Conservation (phyloP, 2,797 vertebrate genomes). For the Anas bahamensis region DNA sequence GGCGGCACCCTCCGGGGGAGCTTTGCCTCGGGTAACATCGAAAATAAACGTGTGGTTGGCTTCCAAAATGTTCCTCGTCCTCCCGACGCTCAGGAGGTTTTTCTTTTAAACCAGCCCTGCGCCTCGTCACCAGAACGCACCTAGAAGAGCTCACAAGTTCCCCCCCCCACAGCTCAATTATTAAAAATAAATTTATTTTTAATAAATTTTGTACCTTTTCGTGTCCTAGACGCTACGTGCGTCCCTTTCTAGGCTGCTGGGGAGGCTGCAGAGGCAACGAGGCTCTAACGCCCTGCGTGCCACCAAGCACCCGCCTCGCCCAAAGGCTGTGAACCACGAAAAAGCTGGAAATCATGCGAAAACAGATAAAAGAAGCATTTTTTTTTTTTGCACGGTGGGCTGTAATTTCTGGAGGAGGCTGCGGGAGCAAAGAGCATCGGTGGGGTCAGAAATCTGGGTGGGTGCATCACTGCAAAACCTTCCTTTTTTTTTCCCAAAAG, state of each 20-base stretch:
- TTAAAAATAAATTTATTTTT: background rate
- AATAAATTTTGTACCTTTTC: background rate
- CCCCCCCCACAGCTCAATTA: background rate
- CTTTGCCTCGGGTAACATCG: background rate
- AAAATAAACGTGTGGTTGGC: background rate
- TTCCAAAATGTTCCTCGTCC: background rate
- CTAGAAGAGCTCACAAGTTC: background rate
- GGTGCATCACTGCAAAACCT: too few relatives aligned
- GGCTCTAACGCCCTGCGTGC: background rate
- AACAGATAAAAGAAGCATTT: too few relatives aligned
- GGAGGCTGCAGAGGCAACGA: background rate
- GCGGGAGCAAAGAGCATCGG: too few relatives aligned
- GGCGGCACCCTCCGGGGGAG: background rate
- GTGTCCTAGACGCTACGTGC: background rate
- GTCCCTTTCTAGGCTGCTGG: background rate
- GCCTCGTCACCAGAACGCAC: background rate
- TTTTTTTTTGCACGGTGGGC: too few relatives aligned
- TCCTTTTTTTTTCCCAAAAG: background rate
- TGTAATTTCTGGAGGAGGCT: too few relatives aligned
- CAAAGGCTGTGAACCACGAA: background rate
- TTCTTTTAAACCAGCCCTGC: background rate
- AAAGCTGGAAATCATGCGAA: too few relatives aligned
- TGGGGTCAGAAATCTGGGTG: too few relatives aligned
- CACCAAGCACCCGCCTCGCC: conserved; percentile 60
- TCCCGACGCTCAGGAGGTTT: background rate